These are phyloP conservation scores for Myotis brandtii DNA, from an alignment of 2,113 vertebrate genomes.

Conservation along the genomic window DNA sequence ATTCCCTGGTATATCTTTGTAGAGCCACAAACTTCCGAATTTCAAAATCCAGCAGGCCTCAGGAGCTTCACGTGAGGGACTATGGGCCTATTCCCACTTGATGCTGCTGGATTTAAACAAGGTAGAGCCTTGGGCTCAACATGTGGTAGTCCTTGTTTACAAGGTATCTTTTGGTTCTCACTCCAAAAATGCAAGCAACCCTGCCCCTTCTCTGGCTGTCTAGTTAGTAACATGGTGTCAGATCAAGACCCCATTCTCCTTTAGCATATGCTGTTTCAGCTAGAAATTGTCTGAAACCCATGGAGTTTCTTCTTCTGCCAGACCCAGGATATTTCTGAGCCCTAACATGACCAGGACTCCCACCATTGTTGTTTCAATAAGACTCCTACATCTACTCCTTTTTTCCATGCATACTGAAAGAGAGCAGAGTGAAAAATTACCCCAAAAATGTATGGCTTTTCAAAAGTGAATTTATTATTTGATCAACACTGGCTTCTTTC, in stretches of 20 bases:
- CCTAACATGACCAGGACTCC: neutral
- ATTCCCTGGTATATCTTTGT: neutral
- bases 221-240: neutral
- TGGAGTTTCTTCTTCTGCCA: neutral
- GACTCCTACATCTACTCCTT: conserved; percentile 60
- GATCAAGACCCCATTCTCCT: neutral
- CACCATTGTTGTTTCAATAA: conserved; percentile 43
- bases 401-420: conserved; percentile 52
- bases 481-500: neutral
- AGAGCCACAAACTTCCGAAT: neutral
- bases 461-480: neutral
- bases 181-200: neutral
- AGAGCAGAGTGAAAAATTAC: conserved; percentile 43
- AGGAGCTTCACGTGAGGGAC: neutral
- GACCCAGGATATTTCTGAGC: neutral
- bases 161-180: neutral
- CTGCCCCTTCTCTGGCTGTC: neutral
- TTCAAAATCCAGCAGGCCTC: neutral
- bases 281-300: neutral
- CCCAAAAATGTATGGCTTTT: neutral
- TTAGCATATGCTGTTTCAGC: neutral
- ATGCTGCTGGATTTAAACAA: neutral
- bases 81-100: no score
- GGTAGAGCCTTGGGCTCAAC: no score
- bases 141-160: neutral